These are phyloP conservation scores for Botia kubotai DNA, from an alignment of 2,797 vertebrate species.

Conservation along the genomic window DNA sequence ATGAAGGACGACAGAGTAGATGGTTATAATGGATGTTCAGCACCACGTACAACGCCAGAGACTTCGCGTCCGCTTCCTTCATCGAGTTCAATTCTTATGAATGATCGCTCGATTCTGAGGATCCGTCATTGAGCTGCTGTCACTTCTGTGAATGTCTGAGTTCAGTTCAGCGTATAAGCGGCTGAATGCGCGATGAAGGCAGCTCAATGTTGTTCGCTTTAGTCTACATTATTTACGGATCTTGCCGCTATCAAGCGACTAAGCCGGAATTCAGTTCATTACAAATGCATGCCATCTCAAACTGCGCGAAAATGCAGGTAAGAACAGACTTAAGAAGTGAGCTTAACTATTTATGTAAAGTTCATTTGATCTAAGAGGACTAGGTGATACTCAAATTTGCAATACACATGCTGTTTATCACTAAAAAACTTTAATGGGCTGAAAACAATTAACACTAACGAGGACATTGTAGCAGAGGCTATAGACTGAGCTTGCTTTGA, in stretches of 20 bases:
- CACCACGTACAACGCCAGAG: slow-evolving; percentile 30
- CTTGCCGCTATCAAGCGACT: slow-evolving; percentile 73
- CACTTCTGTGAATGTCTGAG: slow-evolving; percentile 21
- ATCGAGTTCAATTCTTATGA: not conserved
- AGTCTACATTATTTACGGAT: slow-evolving; percentile 80
- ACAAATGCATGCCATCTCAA: slow-evolving; percentile 74
- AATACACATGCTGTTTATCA: not conserved
- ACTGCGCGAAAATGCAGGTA: slow-evolving; percentile 62
- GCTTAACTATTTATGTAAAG: not conserved
- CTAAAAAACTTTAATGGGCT: not conserved
- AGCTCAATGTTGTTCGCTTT: slow-evolving; percentile 68
- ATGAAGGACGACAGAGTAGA: not conserved
- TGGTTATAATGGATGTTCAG: slow-evolving; percentile 8
- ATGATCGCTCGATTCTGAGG: slow-evolving; percentile 14
- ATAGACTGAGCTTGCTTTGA: too few species aligned
- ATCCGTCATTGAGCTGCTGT: not conserved
- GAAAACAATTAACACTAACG: too few species aligned
- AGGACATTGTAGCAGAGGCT: too few species aligned
- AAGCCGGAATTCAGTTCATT: slow-evolving; percentile 76
- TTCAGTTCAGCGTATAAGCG: slow-evolving; percentile 31
- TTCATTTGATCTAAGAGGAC: too few species aligned
- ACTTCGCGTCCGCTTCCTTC: not conserved
- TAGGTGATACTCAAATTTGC: not conserved
- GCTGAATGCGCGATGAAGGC: slow-evolving; percentile 50
- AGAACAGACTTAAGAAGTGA: slow-evolving; percentile 1